Base-by-base conservation (phyloP, 2,113 vertebrate genomes). In the Hepsetus odoe region DNA sequence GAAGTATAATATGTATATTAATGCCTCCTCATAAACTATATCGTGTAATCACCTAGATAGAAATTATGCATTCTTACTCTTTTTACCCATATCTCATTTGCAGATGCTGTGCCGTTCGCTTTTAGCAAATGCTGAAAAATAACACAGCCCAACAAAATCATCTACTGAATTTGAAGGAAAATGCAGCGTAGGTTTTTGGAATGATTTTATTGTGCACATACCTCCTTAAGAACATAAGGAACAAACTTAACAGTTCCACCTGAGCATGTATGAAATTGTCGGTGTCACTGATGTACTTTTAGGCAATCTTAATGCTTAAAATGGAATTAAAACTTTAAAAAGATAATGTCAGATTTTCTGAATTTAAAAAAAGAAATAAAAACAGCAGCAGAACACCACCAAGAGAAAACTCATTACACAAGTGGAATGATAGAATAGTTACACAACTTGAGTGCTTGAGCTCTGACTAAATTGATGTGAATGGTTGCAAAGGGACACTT, bases 51-150 rank as follows among this genome's bases (percentile, higher is more conserved):
- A 55, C 46, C 24, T 67, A 12, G 26, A 77, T 28, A 1, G 10
- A 4, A 1, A 20, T 6, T 20, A 5, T 20, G 18, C 6, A 49
- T 22, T 22, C 28, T 44, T 24, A 69, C 5, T 59, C 3, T 59
- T 42, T 73, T 42, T 42, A 59, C 7, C 9, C 12, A 28, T 42
- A 18, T 61, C 24, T 61, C 20, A 20, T 87, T 89, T 87, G 24
- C 85, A 93, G 92, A 85, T 93, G 91, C 85, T 93, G 92, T 89
- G 91, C 89, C 10, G 46, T 88, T 73, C 79, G 90, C 14, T 84
- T 81, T 81, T 90, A 92, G 84, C 83, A 81, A 51, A 70, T 24
- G 72, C 51, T 28, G 32, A 66, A 30, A 33, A 22, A 44, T 10
- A 18, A 4, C 18, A 12, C 16, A 0, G 51, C 20, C 7, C 20